Conservation (phyloP, 2,797 vertebrate genomes). For the Erethizon dorsatum region DNA sequence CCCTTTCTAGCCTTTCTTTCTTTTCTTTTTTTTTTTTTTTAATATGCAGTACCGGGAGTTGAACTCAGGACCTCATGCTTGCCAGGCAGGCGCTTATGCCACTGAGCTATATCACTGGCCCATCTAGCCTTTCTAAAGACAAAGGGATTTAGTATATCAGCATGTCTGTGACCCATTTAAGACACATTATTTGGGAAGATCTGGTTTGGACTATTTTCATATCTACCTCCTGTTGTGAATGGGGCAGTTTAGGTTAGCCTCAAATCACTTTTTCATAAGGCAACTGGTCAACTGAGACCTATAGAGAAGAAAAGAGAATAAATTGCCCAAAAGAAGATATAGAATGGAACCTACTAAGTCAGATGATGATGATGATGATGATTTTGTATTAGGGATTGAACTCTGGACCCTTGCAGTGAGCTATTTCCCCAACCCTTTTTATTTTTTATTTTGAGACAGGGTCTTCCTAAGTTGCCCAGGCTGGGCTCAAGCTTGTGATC, state of each 20-base stretch:
- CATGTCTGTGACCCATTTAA: not conserved
- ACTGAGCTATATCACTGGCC: too few species aligned
- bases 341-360: not conserved
- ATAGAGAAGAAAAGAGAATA: not conserved
- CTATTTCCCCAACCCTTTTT: not conserved
- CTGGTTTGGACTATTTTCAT: slow-evolving; percentile 21
- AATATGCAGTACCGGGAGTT: too few species aligned
- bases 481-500: not conserved
- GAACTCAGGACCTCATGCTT: too few species aligned
- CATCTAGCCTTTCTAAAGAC: not conserved
- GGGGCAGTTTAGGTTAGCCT: not conserved
- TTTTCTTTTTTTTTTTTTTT: too few species aligned
- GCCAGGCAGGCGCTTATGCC: too few species aligned
- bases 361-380: not conserved
- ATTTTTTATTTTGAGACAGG: not conserved
- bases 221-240: slow-evolving; percentile 31
- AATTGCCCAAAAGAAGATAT: not conserved
- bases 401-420: not conserved
- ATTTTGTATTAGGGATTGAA: not conserved
- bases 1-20: not conserved
- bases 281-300: not conserved
- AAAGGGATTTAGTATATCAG: not conserved
- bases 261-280: not conserved
- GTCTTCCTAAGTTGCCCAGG: not conserved
- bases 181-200: not conserved